These are phyloP conservation scores for Phalangium opilio DNA, from an alignment of 2,888 invertebrate species.

Conservation along the genomic window DNA sequence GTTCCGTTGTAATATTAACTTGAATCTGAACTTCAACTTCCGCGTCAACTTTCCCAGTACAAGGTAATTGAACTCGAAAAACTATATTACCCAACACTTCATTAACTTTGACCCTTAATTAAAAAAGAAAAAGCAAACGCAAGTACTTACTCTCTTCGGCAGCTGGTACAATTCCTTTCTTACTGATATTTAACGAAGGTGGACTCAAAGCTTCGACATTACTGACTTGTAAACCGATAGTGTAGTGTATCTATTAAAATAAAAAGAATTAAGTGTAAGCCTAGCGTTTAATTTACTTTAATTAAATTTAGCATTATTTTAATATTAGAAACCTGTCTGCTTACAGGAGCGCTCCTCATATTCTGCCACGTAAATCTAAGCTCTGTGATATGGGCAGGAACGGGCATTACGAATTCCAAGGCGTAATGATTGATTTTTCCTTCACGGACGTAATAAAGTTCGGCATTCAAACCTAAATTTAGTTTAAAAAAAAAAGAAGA, in stretches of 20 bases:
- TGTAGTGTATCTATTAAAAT: slow-evolving; percentile 55
- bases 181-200: slow-evolving; percentile 66
- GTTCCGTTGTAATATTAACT: slow-evolving; percentile 62
- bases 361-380: slow-evolving; percentile 88
- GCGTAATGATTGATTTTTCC: slow-evolving; percentile 83
- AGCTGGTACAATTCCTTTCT: slow-evolving; percentile 63
- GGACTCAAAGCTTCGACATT: slow-evolving; percentile 57
- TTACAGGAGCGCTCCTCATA: slow-evolving; percentile 33
- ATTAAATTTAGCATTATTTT: too few species aligned
- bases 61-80: slow-evolving; percentile 54
- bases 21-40: slow-evolving; percentile 70
- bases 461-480: slow-evolving; percentile 63
- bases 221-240: slow-evolving; percentile 57
- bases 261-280: too few species aligned
- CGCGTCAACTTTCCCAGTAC: slow-evolving; percentile 64
- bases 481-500: too few species aligned
- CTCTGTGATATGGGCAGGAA: slow-evolving; percentile 67
- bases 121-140: slow-evolving; percentile 3
- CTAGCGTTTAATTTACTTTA: neutral
- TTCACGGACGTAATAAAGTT: slow-evolving; percentile 77
- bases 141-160: slow-evolving; percentile 33
- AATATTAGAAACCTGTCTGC: too few species aligned
- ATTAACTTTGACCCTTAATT: neutral
- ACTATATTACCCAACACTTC: slow-evolving; percentile 24
- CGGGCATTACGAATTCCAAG: slow-evolving; percentile 69